Conservation (phyloP, 2,113 vertebrate genomes). For the Gobius niger region DNA sequence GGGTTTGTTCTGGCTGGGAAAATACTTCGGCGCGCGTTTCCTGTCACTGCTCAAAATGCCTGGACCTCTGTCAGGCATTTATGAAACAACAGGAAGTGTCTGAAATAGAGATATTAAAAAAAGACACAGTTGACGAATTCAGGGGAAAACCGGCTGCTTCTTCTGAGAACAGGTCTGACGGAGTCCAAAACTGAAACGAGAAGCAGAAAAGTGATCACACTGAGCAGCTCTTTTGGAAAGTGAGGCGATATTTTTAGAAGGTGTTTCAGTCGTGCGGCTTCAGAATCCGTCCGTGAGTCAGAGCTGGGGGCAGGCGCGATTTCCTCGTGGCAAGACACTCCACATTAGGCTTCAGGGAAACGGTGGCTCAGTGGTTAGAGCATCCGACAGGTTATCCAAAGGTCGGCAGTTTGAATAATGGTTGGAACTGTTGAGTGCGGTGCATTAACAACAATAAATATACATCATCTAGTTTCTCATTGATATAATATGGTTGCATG, state of each 20-base stretch:
- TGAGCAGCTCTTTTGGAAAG: neutral
- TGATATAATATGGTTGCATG: too few relatives aligned
- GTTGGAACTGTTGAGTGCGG: too few relatives aligned
- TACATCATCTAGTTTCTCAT: too few relatives aligned
- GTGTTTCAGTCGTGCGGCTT: too few relatives aligned
- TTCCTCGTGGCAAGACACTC: too few relatives aligned
- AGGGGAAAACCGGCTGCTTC: conserved; percentile 2
- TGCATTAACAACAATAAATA: too few relatives aligned
- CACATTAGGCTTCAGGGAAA: too few relatives aligned
- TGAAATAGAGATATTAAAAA: conserved; percentile 10
- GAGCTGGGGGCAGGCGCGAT: too few relatives aligned
- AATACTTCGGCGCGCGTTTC: neutral
- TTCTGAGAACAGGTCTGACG: neutral
- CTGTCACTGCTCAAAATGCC: neutral
- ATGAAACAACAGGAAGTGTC: conserved; percentile 5
- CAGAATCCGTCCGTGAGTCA: too few relatives aligned
- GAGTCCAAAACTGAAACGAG: neutral
- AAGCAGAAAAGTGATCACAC: neutral
- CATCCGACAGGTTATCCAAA: too few relatives aligned
- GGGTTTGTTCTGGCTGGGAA: neutral
- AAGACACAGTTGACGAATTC: neutral
- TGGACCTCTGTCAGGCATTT: neutral
- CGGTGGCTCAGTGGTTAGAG: too few relatives aligned
- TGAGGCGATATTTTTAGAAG: neutral
- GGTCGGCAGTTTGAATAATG: too few relatives aligned